Evolutionary conservation across 2,888 invertebrate species (phyloP).

Genomic region (Drosophila falleni): DNA sequence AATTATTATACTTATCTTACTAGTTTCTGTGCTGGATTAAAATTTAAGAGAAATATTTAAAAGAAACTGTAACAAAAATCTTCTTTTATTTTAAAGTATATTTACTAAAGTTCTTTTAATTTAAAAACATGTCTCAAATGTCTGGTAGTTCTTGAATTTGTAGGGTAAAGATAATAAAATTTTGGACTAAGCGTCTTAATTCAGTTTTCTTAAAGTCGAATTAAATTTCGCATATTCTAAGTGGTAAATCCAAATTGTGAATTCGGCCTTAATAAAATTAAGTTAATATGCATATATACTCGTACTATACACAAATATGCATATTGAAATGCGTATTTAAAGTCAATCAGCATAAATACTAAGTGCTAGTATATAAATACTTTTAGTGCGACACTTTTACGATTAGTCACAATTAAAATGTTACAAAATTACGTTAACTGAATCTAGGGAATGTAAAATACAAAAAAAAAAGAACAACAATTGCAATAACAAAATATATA

Average conservation of each 20-base stretch:
- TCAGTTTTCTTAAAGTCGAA: not conserved
- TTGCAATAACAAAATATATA: conserved; percentile 3
- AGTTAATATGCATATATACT: not conserved
- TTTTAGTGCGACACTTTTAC: conserved; percentile 10
- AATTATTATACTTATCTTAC: no score
- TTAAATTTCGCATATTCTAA: not conserved
- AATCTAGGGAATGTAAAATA: conserved; percentile 13
- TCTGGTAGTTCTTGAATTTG: not conserved
- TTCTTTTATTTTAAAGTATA: no score
- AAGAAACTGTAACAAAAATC: no score
- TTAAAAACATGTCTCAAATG: not conserved
- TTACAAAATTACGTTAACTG: conserved; percentile 10
- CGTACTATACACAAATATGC: not conserved
- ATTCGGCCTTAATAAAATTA: conserved; percentile 20
- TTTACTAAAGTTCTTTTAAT: not conserved
- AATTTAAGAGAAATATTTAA: no score
- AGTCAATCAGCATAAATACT: conserved; percentile 15
- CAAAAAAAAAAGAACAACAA: not conserved
- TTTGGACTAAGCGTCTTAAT: not conserved
- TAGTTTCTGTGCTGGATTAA: no score
- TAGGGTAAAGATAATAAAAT: not conserved
- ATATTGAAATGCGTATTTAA: not conserved
- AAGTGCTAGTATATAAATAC: not conserved
- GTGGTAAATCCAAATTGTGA: not conserved
- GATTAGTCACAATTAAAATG: conserved; percentile 13